Evolutionary conservation across 2,113 vertebrate genomes (phyloP).

Genomic region (Calyptommatus sinebrachiatus): DNA sequence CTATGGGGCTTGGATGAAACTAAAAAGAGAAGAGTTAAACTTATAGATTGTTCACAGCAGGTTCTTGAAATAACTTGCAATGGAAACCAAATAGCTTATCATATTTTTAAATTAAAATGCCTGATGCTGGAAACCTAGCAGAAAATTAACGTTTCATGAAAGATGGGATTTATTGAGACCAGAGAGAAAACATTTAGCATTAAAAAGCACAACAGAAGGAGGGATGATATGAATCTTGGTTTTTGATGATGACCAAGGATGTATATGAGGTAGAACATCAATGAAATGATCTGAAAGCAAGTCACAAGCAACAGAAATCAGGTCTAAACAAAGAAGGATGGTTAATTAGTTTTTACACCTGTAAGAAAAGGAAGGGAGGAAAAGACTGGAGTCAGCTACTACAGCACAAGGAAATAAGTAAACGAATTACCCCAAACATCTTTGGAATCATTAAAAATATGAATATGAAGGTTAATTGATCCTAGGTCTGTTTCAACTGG

Average conservation of each 20-base stretch:
- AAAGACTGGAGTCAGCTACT: constrained; percentile 26
- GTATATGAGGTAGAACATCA: background rate
- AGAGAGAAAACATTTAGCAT: background rate
- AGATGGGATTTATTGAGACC: background rate
- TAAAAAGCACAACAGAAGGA: constrained; percentile 28
- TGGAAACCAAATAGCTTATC: constrained; percentile 18
- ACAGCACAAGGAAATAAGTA: constrained; percentile 36
- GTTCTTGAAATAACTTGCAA: constrained; percentile 20
- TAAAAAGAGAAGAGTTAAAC: constrained; percentile 54
- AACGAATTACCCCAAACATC: constrained; percentile 54
- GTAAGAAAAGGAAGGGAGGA: constrained; percentile 19
- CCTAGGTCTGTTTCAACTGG: constrained; percentile 55
- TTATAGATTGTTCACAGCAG: constrained; percentile 1
- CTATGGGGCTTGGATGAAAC: constrained; percentile 55
- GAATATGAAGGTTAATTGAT: constrained; percentile 63
- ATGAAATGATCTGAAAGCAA: constrained; percentile 23
- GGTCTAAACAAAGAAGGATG: background rate
- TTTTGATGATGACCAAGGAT: background rate
- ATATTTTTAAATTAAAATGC: constrained; percentile 1
- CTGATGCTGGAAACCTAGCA: constrained; percentile 20
- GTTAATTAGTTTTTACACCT: background rate
- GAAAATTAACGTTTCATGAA: constrained; percentile 27
- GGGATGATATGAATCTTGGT: background rate
- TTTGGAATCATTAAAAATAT: constrained; percentile 62
- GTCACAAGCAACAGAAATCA: constrained; percentile 17